Base-by-base conservation (phyloP, 2,888 invertebrate species). In the Andrena camellia region DNA sequence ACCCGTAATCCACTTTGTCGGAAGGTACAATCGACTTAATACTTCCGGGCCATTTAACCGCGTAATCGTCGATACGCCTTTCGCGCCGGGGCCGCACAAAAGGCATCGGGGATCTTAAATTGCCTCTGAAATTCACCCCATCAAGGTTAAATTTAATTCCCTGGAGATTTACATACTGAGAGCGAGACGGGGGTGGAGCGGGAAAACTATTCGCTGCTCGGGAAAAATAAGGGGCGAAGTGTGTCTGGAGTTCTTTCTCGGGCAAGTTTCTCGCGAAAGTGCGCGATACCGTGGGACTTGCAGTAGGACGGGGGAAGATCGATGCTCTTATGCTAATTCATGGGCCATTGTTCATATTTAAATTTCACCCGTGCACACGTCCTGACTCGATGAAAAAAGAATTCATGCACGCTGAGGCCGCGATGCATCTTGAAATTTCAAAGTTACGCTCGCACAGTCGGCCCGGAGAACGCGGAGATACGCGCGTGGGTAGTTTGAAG, bases 21-120 rank as follows among this genome's bases (percentile, higher is more conserved):
- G 57, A 17, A 69, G 74, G 70, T 74, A 81, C 77, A 79, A 83
- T 78, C 85, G 80, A 85, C 85, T 81, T 85, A 78, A 86, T 80
- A 77, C 62, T 81, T 85, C 66, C 83, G 31, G 42, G 54, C 78
- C 76, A 78, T 85, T 86, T 83, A 82, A 76, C 78, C 60, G 63
- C 60, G 71, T 86, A 81, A 86, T 86, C 83, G 79, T 62, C 80
- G 78, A 85, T 80, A 78, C 76, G 78, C 72, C 71, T 76, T 69
- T 74, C 57, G 29, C 50, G 69, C 26, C 52, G 67, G 59, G 17
- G 31, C 66, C 71, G 63, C 64, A 64, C 71, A 68, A 79, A 84
- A 81, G 84, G 48, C 76, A 75, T 69, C 70, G 66, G 62, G 42
- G 78, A 70, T 64, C 69, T 74, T 64, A 76, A 84, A 81, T 85